These are phyloP conservation scores for Chymomyza fuscimana DNA, from an alignment of 2,888 invertebrate genomes.

Conservation along the genomic window DNA sequence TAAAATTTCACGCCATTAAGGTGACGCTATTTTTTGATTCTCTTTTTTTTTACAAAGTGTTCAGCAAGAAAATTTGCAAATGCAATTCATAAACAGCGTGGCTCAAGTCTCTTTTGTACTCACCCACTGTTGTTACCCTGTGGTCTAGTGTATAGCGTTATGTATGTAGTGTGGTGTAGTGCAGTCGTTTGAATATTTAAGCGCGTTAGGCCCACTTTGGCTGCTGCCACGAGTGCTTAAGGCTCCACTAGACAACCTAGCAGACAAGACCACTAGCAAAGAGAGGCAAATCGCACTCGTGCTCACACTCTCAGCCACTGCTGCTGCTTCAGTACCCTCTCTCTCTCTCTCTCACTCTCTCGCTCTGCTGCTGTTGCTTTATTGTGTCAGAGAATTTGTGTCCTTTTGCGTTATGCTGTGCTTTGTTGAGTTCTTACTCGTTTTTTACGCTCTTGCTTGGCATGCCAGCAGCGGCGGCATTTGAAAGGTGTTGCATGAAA, in stretches of 20 bases:
- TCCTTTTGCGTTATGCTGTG: conserved; percentile 18
- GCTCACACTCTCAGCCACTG: not conserved
- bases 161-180: conserved; percentile 1
- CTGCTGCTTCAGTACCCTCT: not conserved
- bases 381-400: conserved; percentile 19
- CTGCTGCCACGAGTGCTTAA: conserved; percentile 24
- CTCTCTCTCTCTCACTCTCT: conserved; percentile 5
- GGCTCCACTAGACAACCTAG: conserved; percentile 17
- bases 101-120: not conserved
- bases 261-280: not conserved
- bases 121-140: conserved; percentile 20
- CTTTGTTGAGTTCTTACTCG: conserved; percentile 10
- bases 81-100: conserved; percentile 22
- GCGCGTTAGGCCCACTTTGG: conserved; percentile 32
- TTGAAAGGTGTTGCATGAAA: conserved; percentile 19
- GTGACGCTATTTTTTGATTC: not conserved
- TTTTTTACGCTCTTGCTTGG: not conserved
- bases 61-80: conserved; percentile 27
- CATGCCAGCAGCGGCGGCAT: conserved; percentile 9
- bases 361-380: not conserved
- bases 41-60: conserved; percentile 7
- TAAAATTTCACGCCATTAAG: not conserved
- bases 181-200: conserved; percentile 32
- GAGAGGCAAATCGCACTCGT: too few species aligned
- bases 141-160: not conserved